Base-by-base conservation (phyloP, 2,797 vertebrate species). In the Semotilus atromaculatus region DNA sequence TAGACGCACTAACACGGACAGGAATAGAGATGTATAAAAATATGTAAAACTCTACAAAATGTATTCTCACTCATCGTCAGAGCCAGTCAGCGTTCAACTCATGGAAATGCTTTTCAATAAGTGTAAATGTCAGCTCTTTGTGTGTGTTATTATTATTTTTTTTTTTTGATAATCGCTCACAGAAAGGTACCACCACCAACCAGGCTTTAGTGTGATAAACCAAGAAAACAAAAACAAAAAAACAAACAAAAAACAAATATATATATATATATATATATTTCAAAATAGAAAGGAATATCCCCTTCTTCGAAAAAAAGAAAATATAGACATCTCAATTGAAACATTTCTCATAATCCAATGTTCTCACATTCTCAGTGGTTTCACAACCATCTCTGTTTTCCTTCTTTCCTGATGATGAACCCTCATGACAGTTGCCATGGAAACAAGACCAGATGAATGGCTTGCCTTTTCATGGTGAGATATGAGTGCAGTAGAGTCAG, bases 41-140 rank as follows among this genome's bases (percentile, higher is more conserved):
- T 89, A 89, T 89, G 88, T 87, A 93, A 94, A 91, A 94, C 90
- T 90, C 91, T 94, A 94, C 91, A 92, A 94, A 94, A 93, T 92
- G 87, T 91, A 86, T 93, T 91, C 90, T 74, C 92, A 93, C 92
- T 92, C 91, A 91, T 88, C 74, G 79, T 83, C 84, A 89, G 82
- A 94, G 88, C 90, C 77, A 90, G 91, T 89, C 88, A 71, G 81
- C 89, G 78, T 90, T 88, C 81, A 82, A 88, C 81, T 90, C 91
- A 90, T 89, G 67, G 91, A 92, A 91, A 81, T 83, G 81, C 16
- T 88, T 87, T 53, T 88, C 72, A 88, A 81, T 48, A 85, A 83
- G 80, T 86, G 58, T 85, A 43, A 70, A 81, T 53, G 40, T 78
- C 58, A 71, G 64, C 73, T 71, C 58, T 86, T 82, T 45, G 53